Evolutionary conservation across 2,797 vertebrate genomes (phyloP).

Genomic region (Neopelma chrysocephalum): DNA sequence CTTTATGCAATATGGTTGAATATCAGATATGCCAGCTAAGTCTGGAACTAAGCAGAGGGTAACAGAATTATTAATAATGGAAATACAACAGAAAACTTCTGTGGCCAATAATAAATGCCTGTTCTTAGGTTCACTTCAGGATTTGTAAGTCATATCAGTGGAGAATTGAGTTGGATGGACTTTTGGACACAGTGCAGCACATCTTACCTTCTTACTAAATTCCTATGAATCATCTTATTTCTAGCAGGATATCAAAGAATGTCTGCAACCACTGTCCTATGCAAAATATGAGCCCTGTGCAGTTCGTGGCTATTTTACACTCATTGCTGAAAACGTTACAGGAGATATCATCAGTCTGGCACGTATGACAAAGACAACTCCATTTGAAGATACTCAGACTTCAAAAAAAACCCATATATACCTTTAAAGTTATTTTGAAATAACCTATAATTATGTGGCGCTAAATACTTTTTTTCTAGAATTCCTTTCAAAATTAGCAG

Average conservation of each 20-base stretch:
- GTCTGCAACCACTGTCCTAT: neutral
- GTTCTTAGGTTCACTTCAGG: neutral
- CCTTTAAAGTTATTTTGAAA: neutral
- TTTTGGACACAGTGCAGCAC: fast-evolving
- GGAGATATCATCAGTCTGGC: neutral
- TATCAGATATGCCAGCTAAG: neutral
- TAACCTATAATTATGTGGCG: neutral
- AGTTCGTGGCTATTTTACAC: neutral
- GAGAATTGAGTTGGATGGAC: neutral
- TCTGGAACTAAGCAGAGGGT: neutral
- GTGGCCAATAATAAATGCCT: neutral
- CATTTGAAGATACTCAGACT: neutral
- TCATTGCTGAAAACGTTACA: neutral
- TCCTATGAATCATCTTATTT: neutral
- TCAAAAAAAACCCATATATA: fast-evolving
- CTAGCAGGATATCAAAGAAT: neutral
- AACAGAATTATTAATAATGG: neutral
- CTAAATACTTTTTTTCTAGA: neutral
- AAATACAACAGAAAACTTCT: neutral
- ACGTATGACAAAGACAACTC: neutral
- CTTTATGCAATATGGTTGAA: neutral
- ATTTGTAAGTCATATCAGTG: neutral
- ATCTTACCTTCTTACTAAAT: neutral
- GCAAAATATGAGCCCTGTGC: neutral
- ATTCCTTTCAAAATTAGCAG: neutral